These are phyloP conservation scores for Synergus itoensis DNA, from an alignment of 2,888 invertebrate species.

Conservation along the genomic window DNA sequence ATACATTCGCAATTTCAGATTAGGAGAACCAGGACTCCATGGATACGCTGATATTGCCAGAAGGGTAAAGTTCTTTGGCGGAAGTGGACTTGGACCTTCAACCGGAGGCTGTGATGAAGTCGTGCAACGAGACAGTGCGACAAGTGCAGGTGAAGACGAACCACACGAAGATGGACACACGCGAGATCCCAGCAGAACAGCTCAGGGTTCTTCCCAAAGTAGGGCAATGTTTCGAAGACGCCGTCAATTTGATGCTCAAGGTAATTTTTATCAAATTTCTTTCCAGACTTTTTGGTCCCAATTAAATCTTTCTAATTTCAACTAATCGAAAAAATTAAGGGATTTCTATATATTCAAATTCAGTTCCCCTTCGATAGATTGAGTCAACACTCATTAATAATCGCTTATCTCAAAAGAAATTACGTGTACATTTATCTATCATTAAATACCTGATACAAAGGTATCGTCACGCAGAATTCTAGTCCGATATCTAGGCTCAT, in stretches of 20 bases:
- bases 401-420: not conserved
- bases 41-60: conserved; percentile 72
- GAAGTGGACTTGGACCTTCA: conserved; percentile 63
- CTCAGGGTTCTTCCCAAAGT: conserved; percentile 68
- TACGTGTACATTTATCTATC: not conserved
- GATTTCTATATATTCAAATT: not conserved
- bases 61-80: conserved; percentile 72
- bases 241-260: conserved; percentile 75
- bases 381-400: not conserved
- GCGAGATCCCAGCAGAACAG: conserved; percentile 61
- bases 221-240: conserved; percentile 73
- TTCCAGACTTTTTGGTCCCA: not conserved
- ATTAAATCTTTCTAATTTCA: not conserved
- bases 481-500: conserved; percentile 50
- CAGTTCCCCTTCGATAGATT: not conserved
- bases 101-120: conserved; percentile 71
- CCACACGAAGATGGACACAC: conserved; percentile 68
- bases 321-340: too few species aligned
- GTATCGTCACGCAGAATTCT: not conserved
- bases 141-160: conserved; percentile 75
- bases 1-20: conserved; percentile 57
- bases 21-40: conserved; percentile 72
- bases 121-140: conserved; percentile 75
- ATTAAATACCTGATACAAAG: not conserved
- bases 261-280: conserved; percentile 56